Percentiles rank a stretch among this genome's conserved stretches.
phyloP scores from a whole-genome alignment of 2,888 invertebrate genomes.

The Melinopterus prodromus region DNA sequence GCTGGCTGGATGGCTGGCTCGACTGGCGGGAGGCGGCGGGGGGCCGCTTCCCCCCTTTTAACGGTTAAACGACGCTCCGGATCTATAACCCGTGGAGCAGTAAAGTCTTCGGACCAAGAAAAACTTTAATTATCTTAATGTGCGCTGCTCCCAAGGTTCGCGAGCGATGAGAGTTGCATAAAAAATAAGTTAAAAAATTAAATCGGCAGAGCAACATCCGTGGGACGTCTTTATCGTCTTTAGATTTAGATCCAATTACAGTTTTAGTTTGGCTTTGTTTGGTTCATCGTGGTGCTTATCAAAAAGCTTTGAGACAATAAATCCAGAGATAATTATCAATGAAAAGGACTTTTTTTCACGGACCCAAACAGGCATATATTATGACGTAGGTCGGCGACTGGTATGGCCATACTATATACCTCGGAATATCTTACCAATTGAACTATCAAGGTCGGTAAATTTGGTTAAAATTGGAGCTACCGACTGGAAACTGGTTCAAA shows the following conservation, averaged over 20 bases:
- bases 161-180: not conserved
- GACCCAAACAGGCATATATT: too few species aligned
- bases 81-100: constrained; percentile 4
- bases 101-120: constrained; percentile 4
- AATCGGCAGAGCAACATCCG: not conserved
- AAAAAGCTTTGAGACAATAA: too few species aligned
- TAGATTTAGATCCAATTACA: not conserved
- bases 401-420: too few species aligned
- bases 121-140: constrained; percentile 32
- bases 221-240: not conserved
- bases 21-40: not conserved
- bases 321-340: too few species aligned
- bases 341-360: too few species aligned
- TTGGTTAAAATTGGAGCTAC: too few species aligned
- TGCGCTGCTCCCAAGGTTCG: constrained; percentile 6
- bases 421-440: too few species aligned
- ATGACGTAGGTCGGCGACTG: too few species aligned
- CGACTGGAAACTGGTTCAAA: too few species aligned
- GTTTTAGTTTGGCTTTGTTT: not conserved
- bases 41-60: not conserved
- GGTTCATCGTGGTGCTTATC: too few species aligned
- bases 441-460: too few species aligned
- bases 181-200: constrained; percentile 10
- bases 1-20: not conserved
- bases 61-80: constrained; percentile 4